Conservation (phyloP, 1,140 invertebrate species). For the Drosophila tropicalis region DNA sequence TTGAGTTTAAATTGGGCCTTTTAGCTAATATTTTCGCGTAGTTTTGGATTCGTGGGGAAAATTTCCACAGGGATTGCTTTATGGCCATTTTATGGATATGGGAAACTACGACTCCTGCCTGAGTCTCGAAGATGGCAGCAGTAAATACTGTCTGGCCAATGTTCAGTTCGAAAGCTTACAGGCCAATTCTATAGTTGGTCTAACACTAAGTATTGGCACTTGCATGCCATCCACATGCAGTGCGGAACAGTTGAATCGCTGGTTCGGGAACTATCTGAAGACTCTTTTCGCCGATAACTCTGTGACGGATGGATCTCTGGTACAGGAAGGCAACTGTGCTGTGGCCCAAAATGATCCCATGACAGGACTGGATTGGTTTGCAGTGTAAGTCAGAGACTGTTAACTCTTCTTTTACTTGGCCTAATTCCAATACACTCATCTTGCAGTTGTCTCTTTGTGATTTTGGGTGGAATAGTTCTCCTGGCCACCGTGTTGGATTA, state of each 20-base stretch:
- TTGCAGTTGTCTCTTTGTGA: constrained; percentile 33
- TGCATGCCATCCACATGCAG: constrained; percentile 59
- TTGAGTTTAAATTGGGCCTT: no score
- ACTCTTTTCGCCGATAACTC: constrained; percentile 27
- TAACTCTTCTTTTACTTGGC: background rate
- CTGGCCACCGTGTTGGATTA: constrained; percentile 56
- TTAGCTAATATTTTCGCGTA: constrained; percentile 13
- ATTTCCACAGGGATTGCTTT: constrained; percentile 70
- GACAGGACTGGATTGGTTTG: constrained; percentile 59
- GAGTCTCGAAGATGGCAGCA: background rate
- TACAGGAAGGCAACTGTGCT: constrained; percentile 51
- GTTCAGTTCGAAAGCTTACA: constrained; percentile 51
- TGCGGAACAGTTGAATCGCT: constrained; percentile 40
- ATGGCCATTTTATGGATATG: constrained; percentile 68
- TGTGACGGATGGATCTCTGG: constrained; percentile 17
- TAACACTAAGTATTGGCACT: constrained; percentile 53
- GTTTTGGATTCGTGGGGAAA: constrained; percentile 79
- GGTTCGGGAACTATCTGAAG: constrained; percentile 42
- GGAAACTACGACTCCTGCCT: constrained; percentile 73
- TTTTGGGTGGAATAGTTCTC: constrained; percentile 36
- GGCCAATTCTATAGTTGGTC: background rate
- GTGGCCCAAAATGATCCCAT: constrained; percentile 28
- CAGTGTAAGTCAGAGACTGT: constrained; percentile 34
- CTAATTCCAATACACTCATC: background rate
- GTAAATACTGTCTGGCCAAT: constrained; percentile 64